Conservation (phyloP, 2,888 invertebrate species). For the Dasypogon diadema region DNA sequence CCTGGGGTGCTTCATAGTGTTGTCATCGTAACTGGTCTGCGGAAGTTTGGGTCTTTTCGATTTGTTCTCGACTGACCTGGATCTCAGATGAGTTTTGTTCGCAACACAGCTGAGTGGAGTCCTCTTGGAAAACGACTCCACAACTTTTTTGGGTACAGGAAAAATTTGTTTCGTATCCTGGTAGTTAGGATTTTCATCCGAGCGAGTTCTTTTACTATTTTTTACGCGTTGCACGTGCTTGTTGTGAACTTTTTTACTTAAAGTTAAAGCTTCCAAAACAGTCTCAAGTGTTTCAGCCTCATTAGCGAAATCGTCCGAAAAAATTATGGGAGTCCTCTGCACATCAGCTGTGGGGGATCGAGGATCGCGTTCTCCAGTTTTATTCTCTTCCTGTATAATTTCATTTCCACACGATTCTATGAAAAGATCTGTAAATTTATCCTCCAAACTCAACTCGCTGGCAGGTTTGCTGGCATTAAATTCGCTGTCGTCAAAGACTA, state of each 20-base stretch:
- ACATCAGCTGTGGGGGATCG: constrained; percentile 52
- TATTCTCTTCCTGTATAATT: not conserved
- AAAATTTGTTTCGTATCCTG: constrained; percentile 46
- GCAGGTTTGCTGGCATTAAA: not conserved
- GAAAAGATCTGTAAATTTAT: constrained; percentile 49
- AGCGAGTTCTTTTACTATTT: constrained; percentile 11
- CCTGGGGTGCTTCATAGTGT: constrained; percentile 24
- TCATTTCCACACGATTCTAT: not conserved
- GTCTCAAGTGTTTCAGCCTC: constrained; percentile 23
- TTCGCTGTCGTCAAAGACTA: constrained; percentile 47
- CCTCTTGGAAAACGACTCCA: constrained; percentile 4
- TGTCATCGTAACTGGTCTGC: constrained; percentile 49
- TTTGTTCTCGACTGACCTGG: constrained; percentile 52
- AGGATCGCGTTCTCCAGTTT: constrained; percentile 40
- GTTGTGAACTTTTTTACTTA: constrained; percentile 47
- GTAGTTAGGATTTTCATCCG: constrained; percentile 31
- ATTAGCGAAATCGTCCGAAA: not conserved
- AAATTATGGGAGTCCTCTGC: constrained; percentile 52
- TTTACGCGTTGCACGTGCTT: constrained; percentile 22
- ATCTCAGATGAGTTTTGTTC: constrained; percentile 53
- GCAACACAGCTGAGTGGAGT: constrained; percentile 55
- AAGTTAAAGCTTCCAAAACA: constrained; percentile 28
- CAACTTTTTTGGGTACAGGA: constrained; percentile 38
- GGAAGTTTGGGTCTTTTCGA: constrained; percentile 16
- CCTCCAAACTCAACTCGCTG: constrained; percentile 15